Evolutionary conservation across 2,888 invertebrate genomes (phyloP).

Genomic region (Standfussiana lucernea): DNA sequence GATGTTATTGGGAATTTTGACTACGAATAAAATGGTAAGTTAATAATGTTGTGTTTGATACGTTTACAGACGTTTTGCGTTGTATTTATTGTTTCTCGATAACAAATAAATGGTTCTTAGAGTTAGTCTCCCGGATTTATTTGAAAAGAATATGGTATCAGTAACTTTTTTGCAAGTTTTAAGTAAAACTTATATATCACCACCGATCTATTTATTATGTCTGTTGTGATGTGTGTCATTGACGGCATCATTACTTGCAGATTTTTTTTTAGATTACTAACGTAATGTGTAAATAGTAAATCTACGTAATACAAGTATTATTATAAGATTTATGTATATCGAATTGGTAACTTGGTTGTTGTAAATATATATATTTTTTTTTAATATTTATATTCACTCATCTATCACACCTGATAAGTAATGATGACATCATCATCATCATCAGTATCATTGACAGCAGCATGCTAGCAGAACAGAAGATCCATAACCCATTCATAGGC

Average conservation of each 20-base stretch:
- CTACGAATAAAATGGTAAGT: neutral
- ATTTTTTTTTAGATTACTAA: no score
- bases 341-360: neutral
- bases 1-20: constrained; percentile 38
- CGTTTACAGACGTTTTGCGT: neutral
- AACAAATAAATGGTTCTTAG: neutral
- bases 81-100: neutral
- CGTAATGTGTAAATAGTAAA: no score
- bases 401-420: neutral
- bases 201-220: neutral
- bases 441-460: neutral
- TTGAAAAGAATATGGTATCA: neutral
- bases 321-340: no score
- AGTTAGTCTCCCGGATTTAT: neutral
- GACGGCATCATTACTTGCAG: neutral
- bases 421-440: neutral
- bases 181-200: no score
- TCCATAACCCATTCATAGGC: neutral
- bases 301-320: no score
- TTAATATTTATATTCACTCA: no score
- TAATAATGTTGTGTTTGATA: constrained; percentile 13
- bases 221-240: neutral
- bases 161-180: neutral
- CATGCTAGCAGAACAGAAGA: neutral
- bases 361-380: no score